Percentiles rank a stretch among this genome's conserved stretches.
Conservation (phyloP, 2,113 vertebrate genomes). For the Mystacornis crossleyi region DNA sequence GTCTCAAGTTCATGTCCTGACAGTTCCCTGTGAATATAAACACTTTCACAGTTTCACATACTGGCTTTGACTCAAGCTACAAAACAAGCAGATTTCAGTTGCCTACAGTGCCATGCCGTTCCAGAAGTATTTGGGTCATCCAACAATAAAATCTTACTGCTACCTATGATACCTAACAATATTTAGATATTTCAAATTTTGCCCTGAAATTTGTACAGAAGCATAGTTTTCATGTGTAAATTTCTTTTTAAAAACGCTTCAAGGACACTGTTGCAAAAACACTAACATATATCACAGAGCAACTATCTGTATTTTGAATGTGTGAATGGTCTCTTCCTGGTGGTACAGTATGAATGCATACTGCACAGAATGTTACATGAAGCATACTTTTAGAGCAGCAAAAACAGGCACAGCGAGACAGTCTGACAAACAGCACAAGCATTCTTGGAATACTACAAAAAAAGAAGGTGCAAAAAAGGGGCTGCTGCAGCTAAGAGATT, state of each 20-base stretch:
- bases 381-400: neutral
- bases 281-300: neutral
- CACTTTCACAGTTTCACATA: neutral
- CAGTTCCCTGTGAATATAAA: neutral
- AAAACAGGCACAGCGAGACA: neutral
- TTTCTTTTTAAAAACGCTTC: neutral
- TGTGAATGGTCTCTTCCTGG: neutral
- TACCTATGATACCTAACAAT: neutral
- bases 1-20: neutral
- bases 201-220: neutral
- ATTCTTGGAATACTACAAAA: neutral
- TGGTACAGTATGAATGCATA: neutral
- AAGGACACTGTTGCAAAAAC: neutral
- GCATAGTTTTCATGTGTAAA: neutral
- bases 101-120: neutral
- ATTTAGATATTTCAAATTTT: neutral
- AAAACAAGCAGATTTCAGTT: neutral
- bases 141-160: neutral
- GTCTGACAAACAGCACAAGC: neutral
- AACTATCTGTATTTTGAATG: rapidly evolving
- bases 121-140: neutral
- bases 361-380: neutral
- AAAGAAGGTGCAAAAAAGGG: neutral
- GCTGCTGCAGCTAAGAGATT: neutral
- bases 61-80: neutral